A percentile compares a stretch with the other conserved stretches of the same genome.
Evolutionary conservation across 2,888 invertebrate genomes (phyloP).

Genomic region (Ferrisia virgata): DNA sequence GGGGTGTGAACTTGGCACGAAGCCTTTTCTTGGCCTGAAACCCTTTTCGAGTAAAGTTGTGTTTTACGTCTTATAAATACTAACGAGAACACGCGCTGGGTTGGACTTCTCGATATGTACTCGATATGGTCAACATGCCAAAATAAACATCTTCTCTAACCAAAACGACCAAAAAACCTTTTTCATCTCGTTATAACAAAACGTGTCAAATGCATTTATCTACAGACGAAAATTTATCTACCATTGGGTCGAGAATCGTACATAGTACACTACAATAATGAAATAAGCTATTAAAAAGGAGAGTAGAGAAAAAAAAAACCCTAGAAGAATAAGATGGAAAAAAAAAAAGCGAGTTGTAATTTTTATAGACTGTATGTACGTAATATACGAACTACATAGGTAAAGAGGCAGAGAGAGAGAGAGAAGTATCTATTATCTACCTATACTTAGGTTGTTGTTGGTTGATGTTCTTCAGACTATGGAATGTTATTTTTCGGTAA

Average conservation of each 20-base stretch:
- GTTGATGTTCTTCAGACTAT: not conserved
- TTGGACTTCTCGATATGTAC: not conserved
- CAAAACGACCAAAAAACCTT: not conserved
- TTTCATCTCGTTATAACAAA: not conserved
- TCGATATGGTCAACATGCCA: slow-evolving; percentile 40
- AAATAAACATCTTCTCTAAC: slow-evolving; percentile 33
- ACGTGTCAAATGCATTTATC: not conserved
- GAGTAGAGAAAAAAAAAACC: too few species aligned
- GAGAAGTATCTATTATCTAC: too few species aligned
- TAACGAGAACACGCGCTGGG: slow-evolving; percentile 36
- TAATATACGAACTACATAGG: too few species aligned
- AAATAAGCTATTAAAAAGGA: not conserved
- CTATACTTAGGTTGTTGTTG: not conserved
- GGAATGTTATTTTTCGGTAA: slow-evolving; percentile 37
- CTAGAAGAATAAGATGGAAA: not conserved
- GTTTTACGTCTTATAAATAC: slow-evolving; percentile 15
- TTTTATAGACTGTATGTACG: too few species aligned
- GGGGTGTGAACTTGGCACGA: slow-evolving; percentile 12
- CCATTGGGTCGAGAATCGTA: not conserved
- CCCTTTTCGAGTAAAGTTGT: not conserved
- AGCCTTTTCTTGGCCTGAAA: slow-evolving; percentile 1
- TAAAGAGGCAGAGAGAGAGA: too few species aligned
- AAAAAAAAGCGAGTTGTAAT: not conserved
- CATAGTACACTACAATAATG: not conserved
- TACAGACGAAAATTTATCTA: not conserved